Base-by-base conservation (phyloP, 2,113 vertebrate genomes). In the Leptodactylus fuscus region DNA sequence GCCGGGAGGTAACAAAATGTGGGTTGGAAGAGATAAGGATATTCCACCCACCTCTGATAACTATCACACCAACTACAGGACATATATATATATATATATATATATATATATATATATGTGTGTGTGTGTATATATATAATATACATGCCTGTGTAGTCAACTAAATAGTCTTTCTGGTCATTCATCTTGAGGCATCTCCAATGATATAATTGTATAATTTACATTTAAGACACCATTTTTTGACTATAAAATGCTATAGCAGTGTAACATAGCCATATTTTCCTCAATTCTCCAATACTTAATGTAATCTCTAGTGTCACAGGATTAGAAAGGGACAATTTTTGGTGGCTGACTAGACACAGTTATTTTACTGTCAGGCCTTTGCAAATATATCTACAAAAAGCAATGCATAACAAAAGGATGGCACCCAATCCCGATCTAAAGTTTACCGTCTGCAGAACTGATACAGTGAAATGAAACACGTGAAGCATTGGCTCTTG, bases 1-100 rank as follows among this genome's bases (percentile, higher is more conserved):
- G 48, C 32, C 16, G 20, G 60, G 58, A 5, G 29, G 48, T 76
- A 49, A 22, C 70, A 73, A 46, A 73, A 73, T 73, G 41, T 73
- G 70, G 44, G 41, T 75, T n/a, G 75, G 22, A 34, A 1, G 32
- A n/a, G 32, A 77, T 55, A 53, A 36, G 75, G 75, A n/a, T 36
- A 53, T 53, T 34, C 75, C 75, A 55, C 75, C 44, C 73, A 76
- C 46, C n/a, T 29, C 46, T 51, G 46, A 51, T 32, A 29, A 24
- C 12, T 27, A 11, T 70, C 3, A 70, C 1, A 38, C 18, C 6
- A 1, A 70, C 18, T 70, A 38, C 16, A 32, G 62, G 2, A 1
- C 5, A 67, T 34, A 16, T 5, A 32, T 67, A 67, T 27, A 60
- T 60, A 22, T 55, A n/a, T 15, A 55, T 15, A 55, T n/a, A 55